Percentiles rank a stretch among this genome's conserved stretches.
Evolutionary conservation across 1,140 invertebrate genomes (phyloP).

Genomic region (Delia radicum): DNA sequence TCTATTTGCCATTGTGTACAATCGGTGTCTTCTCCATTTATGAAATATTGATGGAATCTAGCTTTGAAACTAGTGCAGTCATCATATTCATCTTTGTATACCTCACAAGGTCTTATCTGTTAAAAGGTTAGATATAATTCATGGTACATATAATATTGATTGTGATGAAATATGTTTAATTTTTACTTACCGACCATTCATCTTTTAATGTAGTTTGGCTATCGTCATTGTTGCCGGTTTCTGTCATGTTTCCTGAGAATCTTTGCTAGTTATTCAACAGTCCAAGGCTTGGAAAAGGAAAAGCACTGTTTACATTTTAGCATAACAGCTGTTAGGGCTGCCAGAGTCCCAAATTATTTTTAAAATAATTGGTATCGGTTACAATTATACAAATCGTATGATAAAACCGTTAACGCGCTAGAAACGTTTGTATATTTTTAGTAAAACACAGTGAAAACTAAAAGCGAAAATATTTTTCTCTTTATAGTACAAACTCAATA

Average conservation of each 20-base stretch:
- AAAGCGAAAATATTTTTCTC: no score
- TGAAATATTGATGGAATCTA: conserved; percentile 84
- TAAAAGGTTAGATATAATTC: conserved; percentile 29
- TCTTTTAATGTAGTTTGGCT: not conserved
- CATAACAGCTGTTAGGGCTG: not conserved
- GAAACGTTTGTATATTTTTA: no score
- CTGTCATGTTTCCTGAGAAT: conserved; percentile 2
- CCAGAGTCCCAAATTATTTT: not conserved
- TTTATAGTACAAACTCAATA: no score
- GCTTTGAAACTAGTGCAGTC: conserved; percentile 74
- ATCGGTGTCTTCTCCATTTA: conserved; percentile 69
- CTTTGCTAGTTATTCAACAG: not conserved
- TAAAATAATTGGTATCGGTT: not conserved
- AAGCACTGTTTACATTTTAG: not conserved
- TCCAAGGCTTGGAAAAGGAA: not conserved
- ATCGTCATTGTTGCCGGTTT: not conserved
- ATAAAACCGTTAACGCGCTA: no score
- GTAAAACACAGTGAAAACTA: no score
- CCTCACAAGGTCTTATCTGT: conserved; percentile 70
- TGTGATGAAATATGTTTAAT: not conserved
- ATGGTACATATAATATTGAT: not conserved
- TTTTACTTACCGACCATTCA: conserved; percentile 7
- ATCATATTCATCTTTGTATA: conserved; percentile 76
- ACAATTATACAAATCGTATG: no score
- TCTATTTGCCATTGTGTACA: conserved; percentile 79